A percentile compares a stretch with the other conserved stretches of the same genome.
Evolutionary conservation across 2,888 invertebrate species (phyloP).

Genomic region (Drosophila hamatofila): DNA sequence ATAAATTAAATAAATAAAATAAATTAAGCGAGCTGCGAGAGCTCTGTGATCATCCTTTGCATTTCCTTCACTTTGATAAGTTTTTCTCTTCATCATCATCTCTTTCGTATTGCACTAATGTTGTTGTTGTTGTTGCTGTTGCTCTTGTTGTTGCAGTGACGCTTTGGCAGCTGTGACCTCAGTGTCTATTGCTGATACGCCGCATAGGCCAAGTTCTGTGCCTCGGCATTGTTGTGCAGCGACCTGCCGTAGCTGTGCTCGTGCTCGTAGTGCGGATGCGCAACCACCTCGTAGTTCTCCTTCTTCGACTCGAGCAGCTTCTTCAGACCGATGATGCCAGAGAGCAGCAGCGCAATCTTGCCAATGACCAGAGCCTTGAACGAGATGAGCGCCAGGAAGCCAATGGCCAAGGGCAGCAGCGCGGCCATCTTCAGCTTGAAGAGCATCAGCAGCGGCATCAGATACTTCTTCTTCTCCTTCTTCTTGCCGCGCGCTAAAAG

Average conservation of each 20-base stretch:
- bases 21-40: constrained; percentile 66
- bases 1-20: constrained; percentile 80
- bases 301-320: constrained; percentile 91
- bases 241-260: constrained; percentile 89
- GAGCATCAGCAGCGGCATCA: constrained; percentile 90
- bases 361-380: constrained; percentile 94
- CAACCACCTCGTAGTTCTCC: constrained; percentile 92
- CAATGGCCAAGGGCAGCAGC: constrained; percentile 91
- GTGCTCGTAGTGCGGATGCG: constrained; percentile 89
- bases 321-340: constrained; percentile 90
- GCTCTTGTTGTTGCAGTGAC: constrained; percentile 9
- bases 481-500: constrained; percentile 90
- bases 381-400: constrained; percentile 91
- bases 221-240: constrained; percentile 86
- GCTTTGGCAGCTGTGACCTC: constrained; percentile 14
- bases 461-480: constrained; percentile 92
- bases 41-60: constrained; percentile 24
- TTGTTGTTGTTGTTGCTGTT: constrained; percentile 42
- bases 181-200: constrained; percentile 85
- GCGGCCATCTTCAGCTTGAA: constrained; percentile 92
- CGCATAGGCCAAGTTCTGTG: constrained; percentile 90
- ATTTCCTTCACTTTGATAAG: constrained; percentile 12
- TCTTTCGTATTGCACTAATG: constrained; percentile 79
- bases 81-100: constrained; percentile 11
- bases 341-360: constrained; percentile 92